Conservation (phyloP, 2,888 invertebrate species). For the Diaperis boleti region DNA sequence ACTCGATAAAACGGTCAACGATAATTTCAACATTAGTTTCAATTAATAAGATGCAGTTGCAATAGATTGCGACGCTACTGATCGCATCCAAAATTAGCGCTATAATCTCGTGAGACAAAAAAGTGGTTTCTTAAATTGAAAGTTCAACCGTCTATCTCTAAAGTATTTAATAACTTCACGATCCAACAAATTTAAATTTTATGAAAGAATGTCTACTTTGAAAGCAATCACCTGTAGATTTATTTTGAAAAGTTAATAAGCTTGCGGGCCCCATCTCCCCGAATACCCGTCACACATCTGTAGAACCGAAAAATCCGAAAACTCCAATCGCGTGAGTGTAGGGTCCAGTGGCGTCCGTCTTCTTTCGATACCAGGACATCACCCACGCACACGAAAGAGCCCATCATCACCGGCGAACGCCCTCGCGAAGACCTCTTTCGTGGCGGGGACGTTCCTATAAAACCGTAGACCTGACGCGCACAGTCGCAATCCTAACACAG, state of each 20-base stretch:
- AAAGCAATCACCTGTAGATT: too few relatives aligned
- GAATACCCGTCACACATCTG: background rate
- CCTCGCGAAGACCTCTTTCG: conserved; percentile 41
- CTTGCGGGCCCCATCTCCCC: background rate
- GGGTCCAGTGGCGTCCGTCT: conserved; percentile 2
- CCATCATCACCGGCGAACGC: conserved; percentile 31
- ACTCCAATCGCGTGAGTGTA: background rate
- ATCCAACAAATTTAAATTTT: background rate
- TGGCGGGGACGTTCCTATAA: conserved; percentile 45
- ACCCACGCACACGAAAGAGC: conserved; percentile 15
- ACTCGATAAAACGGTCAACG: too few relatives aligned
- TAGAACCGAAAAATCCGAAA: background rate
- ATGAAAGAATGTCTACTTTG: too few relatives aligned
- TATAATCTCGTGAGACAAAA: too few relatives aligned
- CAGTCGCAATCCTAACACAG: conserved; percentile 43
- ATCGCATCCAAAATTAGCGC: too few relatives aligned
- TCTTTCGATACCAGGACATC: conserved; percentile 1
- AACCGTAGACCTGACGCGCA: conserved; percentile 39
- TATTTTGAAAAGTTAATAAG: too few relatives aligned
- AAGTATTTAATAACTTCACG: background rate
- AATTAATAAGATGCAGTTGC: too few relatives aligned
- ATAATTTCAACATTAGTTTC: too few relatives aligned
- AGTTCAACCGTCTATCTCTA: too few relatives aligned
- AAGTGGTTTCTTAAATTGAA: too few relatives aligned
- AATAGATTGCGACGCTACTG: too few relatives aligned